phyloP scores from a whole-genome alignment of 2,113 vertebrate genomes.

The Paracanthobrama guichenoti region DNA sequence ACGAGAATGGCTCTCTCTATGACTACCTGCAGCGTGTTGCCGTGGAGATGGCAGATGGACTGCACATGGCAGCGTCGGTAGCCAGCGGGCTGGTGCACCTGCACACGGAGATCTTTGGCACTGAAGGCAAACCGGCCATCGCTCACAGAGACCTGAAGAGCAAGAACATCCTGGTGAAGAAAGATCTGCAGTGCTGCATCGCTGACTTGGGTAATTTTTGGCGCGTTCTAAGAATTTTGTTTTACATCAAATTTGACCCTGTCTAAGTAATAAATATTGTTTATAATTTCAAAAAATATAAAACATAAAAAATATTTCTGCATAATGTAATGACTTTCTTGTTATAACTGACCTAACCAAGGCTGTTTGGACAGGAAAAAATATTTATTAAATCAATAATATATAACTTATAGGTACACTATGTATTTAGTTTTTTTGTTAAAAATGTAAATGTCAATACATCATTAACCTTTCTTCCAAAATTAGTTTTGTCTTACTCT shows the following conservation, averaged over 20 bases:
- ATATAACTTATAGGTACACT: too few species aligned
- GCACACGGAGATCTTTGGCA: slow-evolving; percentile 81
- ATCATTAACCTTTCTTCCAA: too few species aligned
- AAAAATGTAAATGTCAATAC: too few species aligned
- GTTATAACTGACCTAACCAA: too few species aligned
- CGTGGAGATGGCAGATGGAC: slow-evolving; percentile 75
- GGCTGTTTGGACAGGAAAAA: too few species aligned
- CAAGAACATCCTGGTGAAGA: slow-evolving; percentile 82
- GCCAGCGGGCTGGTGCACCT: slow-evolving; percentile 79
- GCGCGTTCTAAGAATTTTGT: too few species aligned
- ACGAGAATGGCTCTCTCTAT: slow-evolving; percentile 81
- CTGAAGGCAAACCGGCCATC: slow-evolving; percentile 81
- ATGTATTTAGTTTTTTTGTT: too few species aligned
- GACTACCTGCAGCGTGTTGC: slow-evolving; percentile 80
- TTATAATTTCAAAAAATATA: accelerated
- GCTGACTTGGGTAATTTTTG: slow-evolving; percentile 74
- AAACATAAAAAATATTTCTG: too few species aligned
- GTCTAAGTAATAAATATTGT: too few species aligned
- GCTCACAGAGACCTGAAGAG: slow-evolving; percentile 82
- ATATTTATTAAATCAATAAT: too few species aligned
- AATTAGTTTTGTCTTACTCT: too few species aligned
- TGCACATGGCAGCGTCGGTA: slow-evolving; percentile 78
- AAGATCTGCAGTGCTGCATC: slow-evolving; percentile 82
- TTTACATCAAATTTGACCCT: not conserved
- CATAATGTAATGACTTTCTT: too few species aligned